Conservation (phyloP, 2,797 vertebrate genomes). For the Hylomyscus alleni region DNA sequence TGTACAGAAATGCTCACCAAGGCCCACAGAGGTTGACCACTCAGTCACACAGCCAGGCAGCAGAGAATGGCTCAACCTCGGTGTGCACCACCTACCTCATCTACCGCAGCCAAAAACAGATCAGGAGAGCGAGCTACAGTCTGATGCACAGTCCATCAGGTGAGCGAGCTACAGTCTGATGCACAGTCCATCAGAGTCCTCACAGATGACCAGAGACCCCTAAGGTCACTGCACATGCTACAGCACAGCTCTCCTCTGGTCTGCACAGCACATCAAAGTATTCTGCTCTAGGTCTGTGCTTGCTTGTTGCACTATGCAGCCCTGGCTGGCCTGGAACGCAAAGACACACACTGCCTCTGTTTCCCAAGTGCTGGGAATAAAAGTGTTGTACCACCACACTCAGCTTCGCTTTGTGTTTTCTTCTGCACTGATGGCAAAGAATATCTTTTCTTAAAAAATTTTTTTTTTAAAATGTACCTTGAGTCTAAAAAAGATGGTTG, state of each 20-base stretch:
- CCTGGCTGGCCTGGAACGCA: not conserved
- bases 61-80: not conserved
- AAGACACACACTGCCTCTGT: not conserved
- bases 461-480: not conserved
- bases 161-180: not conserved
- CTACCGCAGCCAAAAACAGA: too few species aligned
- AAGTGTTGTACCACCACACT: not conserved
- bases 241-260: not conserved
- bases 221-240: not conserved
- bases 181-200: not conserved
- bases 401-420: not conserved
- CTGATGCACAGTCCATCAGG: not conserved
- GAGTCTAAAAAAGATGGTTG: conserved; percentile 25
- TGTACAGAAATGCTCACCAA: too few species aligned
- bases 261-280: not conserved
- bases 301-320: not conserved
- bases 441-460: not conserved
- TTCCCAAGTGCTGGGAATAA: not conserved
- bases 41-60: not conserved
- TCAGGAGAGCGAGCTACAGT: not conserved
- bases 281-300: not conserved
- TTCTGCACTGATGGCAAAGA: not conserved
- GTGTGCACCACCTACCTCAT: too few species aligned
- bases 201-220: accelerated
- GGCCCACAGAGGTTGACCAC: not conserved